Conservation (phyloP, 2,113 vertebrate genomes). For the Eulemur rufifrons region DNA sequence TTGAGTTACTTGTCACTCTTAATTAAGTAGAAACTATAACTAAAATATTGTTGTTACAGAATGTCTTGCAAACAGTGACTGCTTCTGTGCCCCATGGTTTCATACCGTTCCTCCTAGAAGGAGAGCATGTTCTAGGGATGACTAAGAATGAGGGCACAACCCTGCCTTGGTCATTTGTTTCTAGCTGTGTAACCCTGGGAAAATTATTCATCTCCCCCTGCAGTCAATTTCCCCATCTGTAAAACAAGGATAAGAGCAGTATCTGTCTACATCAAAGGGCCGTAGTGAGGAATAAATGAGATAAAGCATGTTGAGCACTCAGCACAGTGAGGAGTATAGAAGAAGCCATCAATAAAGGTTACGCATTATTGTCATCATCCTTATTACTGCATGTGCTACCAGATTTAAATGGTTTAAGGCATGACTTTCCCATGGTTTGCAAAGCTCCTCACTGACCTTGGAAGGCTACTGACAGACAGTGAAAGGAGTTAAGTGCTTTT, state of each 20-base stretch:
- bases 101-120: background rate
- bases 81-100: background rate
- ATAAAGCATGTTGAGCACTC: background rate
- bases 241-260: background rate
- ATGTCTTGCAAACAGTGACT: background rate
- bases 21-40: background rate
- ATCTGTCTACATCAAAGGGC: background rate
- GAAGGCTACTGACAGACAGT: background rate
- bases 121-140: background rate
- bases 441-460: background rate
- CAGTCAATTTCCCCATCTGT: background rate
- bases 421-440: background rate
- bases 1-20: background rate
- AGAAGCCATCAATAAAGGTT: background rate
- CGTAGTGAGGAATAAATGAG: background rate
- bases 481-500: conserved; percentile 7
- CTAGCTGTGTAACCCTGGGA: background rate
- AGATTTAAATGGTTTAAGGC: background rate
- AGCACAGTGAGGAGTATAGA: background rate
- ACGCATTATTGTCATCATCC: background rate
- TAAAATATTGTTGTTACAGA: background rate
- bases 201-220: background rate
- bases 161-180: background rate
- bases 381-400: background rate
- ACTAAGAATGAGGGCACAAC: background rate